Evolutionary conservation across 1,140 invertebrate genomes (phyloP).

Genomic region (Pseudomyrmex pallidus): DNA sequence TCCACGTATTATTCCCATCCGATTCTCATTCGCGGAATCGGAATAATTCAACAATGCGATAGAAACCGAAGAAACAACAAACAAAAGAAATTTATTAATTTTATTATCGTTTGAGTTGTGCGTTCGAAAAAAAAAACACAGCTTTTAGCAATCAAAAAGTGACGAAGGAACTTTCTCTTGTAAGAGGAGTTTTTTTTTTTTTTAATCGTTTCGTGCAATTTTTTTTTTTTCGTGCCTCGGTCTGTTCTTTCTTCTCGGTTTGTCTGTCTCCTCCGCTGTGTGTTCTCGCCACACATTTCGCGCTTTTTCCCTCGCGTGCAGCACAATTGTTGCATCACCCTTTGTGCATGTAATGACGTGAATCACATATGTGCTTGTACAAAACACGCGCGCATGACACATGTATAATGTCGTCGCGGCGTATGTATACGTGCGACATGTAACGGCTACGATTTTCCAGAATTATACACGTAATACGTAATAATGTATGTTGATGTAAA

Average conservation of each 20-base stretch:
- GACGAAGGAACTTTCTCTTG: no score
- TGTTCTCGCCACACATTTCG: constrained; percentile 13
- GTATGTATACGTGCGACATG: constrained; percentile 62
- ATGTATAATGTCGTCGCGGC: no score
- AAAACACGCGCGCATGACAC: constrained; percentile 24
- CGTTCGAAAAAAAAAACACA: no score
- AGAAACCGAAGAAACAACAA: no score
- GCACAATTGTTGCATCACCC: constrained; percentile 18
- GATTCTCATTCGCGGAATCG: background rate
- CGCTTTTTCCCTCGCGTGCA: constrained; percentile 56
- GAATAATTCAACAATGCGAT: background rate
- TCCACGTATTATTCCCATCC: background rate
- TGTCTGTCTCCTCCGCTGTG: constrained; percentile 18
- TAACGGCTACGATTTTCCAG: constrained; percentile 23
- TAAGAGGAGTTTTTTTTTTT: no score
- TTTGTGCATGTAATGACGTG: constrained; percentile 37
- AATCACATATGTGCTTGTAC: constrained; percentile 48
- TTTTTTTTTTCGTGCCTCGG: background rate
- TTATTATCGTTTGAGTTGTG: no score
- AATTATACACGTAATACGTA: constrained; percentile 37
- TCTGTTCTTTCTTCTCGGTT: background rate
- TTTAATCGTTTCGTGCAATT: background rate
- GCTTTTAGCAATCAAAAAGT: no score
- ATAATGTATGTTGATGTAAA: constrained; percentile 43
- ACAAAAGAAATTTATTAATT: no score